Evolutionary conservation across 2,888 invertebrate species (phyloP).

Genomic region (Drosophila kanekoi): DNA sequence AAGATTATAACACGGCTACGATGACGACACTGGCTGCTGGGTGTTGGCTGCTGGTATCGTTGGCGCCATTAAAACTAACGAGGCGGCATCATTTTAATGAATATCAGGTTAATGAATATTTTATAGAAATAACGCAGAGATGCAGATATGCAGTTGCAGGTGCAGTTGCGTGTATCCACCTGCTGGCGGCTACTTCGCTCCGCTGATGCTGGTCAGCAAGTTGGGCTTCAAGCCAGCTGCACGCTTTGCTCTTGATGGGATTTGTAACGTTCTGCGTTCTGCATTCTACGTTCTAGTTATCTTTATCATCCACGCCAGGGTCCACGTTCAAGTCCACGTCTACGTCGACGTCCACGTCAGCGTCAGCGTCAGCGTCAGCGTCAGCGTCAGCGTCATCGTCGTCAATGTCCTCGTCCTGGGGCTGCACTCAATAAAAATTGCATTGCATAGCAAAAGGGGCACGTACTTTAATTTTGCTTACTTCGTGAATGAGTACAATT

Average conservation of each 20-base stretch:
- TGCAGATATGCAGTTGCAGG: not conserved
- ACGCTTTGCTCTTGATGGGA: conserved; percentile 17
- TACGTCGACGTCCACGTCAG: not conserved
- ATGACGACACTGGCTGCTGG: conserved; percentile 30
- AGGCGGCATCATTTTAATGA: conserved; percentile 65
- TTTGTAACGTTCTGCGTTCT: no score
- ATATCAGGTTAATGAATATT: conserved; percentile 77
- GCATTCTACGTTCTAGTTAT: no score
- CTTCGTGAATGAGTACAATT: conserved; percentile 76
- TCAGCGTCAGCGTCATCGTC: not conserved
- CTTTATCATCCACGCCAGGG: no score
- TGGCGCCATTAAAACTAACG: conserved; percentile 72
- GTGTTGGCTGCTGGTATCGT: conserved; percentile 17
- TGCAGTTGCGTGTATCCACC: not conserved
- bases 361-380: no score
- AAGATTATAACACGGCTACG: conserved; percentile 44
- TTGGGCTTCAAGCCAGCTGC: conserved; percentile 16
- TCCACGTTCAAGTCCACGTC: not conserved
- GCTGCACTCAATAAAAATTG: conserved; percentile 72
- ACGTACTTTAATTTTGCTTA: conserved; percentile 78
- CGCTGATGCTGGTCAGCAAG: conserved; percentile 7
- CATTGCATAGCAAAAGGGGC: conserved; percentile 69
- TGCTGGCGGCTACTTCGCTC: not conserved
- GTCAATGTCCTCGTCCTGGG: conserved; percentile 9
- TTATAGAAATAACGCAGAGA: conserved; percentile 47